Evolutionary conservation across 2,797 vertebrate genomes (phyloP), one percentile per base, ranked within the genome.

Genomic region (Leptatherina wallacei): DNA sequence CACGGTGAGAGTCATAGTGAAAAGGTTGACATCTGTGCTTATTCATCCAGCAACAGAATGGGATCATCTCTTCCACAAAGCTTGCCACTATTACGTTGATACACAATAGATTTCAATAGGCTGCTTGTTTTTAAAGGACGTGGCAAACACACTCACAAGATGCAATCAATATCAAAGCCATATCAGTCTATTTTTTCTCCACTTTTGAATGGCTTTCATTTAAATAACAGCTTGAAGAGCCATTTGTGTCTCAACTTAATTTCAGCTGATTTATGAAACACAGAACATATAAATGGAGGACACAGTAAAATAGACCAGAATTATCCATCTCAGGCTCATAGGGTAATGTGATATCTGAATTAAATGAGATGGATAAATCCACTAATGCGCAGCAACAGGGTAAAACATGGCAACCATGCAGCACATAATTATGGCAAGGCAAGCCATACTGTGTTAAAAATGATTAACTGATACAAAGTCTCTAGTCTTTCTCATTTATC

Each of bases 11-110:
- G 94, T 95, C 94, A 93, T 94, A 94, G 94, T 96, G 96, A 97
- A 98, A 97, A 96, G 96, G 94, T 94, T 96, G 96, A 98, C 96
- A 97, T 97, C 97, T 96, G 96, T 92, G 96, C 77, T 96, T 95
- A 96, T 97, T 96, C 95, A 95, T 85, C 95, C 95, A 95, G 94
- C 93, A 93, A 94, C 95, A 96, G 95, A 96, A 97, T 95, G 94
- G 96, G 95, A 96, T 96, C 94, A 95, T 96, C 95, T 89, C 92
- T 94, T 92, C 87, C 95, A 96, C 95, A 96, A 95, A 96, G 96
- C 96, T 94, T 94, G 95, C 95, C 95, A 95, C 94, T 92, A 95
- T 95, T 95, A 96, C 95, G 95, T 94, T 92, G 79, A 83, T 35
- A 29, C 64, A 89, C 95, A 97, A 97, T 95, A 90, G 94, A 94